Percentiles rank a stretch among this genome's conserved stretches.
Evolutionary conservation across 2,888 invertebrate genomes (phyloP).

Genomic region (Scaeva pyrastri): DNA sequence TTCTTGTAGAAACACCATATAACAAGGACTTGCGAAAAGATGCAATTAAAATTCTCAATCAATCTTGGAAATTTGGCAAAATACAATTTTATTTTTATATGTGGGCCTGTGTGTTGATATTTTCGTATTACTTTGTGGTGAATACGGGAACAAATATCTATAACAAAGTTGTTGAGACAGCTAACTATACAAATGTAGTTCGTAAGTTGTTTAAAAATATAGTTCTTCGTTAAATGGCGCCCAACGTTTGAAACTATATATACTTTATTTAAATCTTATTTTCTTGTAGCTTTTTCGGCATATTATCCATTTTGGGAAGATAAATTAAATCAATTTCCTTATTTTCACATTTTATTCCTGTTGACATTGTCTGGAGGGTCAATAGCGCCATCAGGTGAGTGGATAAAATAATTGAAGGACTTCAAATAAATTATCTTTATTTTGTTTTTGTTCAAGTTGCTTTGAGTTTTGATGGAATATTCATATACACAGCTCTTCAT

Average conservation of each 20-base stretch:
- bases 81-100: constrained; percentile 79
- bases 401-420: not conserved
- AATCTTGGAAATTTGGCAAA: constrained; percentile 78
- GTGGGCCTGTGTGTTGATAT: constrained; percentile 73
- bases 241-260: not conserved
- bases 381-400: constrained; percentile 79
- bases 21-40: constrained; percentile 75
- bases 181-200: constrained; percentile 76
- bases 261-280: not conserved
- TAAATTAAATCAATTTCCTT: constrained; percentile 79
- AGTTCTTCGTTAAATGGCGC: constrained; percentile 13
- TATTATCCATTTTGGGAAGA: constrained; percentile 80
- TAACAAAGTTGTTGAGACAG: constrained; percentile 68
- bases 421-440: not conserved
- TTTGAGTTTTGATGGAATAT: constrained; percentile 80
- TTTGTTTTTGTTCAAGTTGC: constrained; percentile 77
- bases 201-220: constrained; percentile 76
- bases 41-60: constrained; percentile 77
- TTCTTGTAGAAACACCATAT: constrained; percentile 71
- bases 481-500: constrained; percentile 79
- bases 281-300: constrained; percentile 77
- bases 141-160: constrained; percentile 78
- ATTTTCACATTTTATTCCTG: constrained; percentile 78
- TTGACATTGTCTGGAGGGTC: constrained; percentile 76
- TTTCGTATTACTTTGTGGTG: constrained; percentile 77